phyloP scores from a whole-genome alignment of 2,888 invertebrate species.

The Synanthedon formicaeformis region DNA sequence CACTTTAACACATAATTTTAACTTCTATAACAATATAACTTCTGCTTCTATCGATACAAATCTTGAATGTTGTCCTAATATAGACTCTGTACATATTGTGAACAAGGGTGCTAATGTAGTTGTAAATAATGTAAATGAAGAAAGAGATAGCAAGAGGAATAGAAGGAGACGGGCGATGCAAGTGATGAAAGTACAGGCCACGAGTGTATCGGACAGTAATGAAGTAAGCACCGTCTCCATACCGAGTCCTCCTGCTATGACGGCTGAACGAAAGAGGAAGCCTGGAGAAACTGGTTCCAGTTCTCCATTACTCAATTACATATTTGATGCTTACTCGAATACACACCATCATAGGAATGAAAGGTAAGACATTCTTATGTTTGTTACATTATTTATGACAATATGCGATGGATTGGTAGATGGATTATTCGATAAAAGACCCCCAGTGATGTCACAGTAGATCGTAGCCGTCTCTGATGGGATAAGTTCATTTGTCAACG shows the following conservation, averaged over 20 bases:
- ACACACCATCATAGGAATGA: conserved; percentile 57
- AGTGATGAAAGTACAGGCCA: conserved; percentile 22
- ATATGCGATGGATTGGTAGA: too few relatives aligned
- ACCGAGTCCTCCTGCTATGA: conserved; percentile 21
- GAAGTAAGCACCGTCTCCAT: conserved; percentile 24
- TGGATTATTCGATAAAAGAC: too few relatives aligned
- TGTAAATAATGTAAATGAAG: conserved; percentile 14
- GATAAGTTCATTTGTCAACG: too few relatives aligned
- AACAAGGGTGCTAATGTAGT: conserved; percentile 28
- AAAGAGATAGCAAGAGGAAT: conserved; percentile 23
- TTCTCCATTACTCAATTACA: conserved; percentile 57
- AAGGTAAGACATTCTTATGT: conserved; percentile 26
- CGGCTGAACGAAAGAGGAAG: conserved; percentile 39
- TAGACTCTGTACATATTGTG: conserved; percentile 9
- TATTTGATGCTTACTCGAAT: conserved; percentile 59
- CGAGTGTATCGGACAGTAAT: conserved; percentile 10
- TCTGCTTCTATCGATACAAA: conserved; percentile 15
- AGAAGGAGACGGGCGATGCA: conserved; percentile 43
- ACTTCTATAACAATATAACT: conserved; percentile 24
- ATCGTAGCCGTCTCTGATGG: too few relatives aligned
- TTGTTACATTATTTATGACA: too few relatives aligned
- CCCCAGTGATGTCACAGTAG: too few relatives aligned
- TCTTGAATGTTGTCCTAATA: conserved; percentile 22
- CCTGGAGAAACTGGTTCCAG: conserved; percentile 56
- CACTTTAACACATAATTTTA: conserved; percentile 25